Evolutionary conservation across 2,797 vertebrate species (phyloP).

Genomic region (Pantherophis alleghaniensis): DNA sequence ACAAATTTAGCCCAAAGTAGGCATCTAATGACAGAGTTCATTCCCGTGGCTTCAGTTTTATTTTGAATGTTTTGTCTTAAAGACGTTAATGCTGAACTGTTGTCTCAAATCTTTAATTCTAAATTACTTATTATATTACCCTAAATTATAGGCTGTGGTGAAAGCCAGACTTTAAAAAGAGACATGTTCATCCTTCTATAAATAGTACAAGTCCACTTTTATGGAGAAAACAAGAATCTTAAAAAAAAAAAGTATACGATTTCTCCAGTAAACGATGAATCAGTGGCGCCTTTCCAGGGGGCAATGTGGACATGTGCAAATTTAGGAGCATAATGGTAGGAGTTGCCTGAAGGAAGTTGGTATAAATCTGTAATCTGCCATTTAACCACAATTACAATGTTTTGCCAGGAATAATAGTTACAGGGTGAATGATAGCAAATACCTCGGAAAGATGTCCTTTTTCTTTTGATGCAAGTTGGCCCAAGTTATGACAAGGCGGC

Average conservation of each 20-base stretch:
- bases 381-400: conserved; percentile 74
- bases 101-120: conserved; percentile 82
- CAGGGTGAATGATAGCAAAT: conserved; percentile 69
- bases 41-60: conserved; percentile 77
- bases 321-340: conserved; percentile 74
- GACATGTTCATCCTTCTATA: conserved; percentile 75
- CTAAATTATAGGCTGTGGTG: conserved; percentile 78
- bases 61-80: conserved; percentile 82
- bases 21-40: conserved; percentile 82
- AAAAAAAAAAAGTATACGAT: conserved; percentile 56
- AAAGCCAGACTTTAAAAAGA: conserved; percentile 78
- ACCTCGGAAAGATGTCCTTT: conserved; percentile 69
- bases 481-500: conserved; percentile 14
- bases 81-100: conserved; percentile 81
- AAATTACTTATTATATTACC: conserved; percentile 83
- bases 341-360: conserved; percentile 75
- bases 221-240: conserved; percentile 63
- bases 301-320: conserved; percentile 69
- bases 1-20: conserved; percentile 82
- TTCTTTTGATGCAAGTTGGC: conserved; percentile 61
- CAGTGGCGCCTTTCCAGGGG: conserved; percentile 67
- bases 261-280: conserved; percentile 53
- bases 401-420: conserved; percentile 71
- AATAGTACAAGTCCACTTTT: conserved; percentile 69
- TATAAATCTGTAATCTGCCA: conserved; percentile 72